Base-by-base conservation (phyloP, 2,113 vertebrate species). In the Heterotis niloticus region DNA sequence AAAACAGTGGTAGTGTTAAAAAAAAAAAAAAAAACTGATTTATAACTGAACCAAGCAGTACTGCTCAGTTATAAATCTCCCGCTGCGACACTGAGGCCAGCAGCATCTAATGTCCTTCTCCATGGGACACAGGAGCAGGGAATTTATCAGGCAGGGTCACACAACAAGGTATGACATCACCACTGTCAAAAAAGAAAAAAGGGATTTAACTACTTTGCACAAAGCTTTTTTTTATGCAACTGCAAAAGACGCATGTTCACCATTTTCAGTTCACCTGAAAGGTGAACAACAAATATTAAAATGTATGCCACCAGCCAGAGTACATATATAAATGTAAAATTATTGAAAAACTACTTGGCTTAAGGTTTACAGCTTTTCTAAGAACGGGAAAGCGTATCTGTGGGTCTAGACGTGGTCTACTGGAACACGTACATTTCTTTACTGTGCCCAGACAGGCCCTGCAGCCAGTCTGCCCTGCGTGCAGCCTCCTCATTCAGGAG, bases 71-170 rank as follows among this genome's bases (percentile, higher is more conserved):
- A 79, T 73, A 59, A 52, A 73, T 79, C 59, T 73, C 78, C 60
- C 23, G 69, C 57, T 34, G 69, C 64, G 78, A 64, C 69, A 72
- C 23, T 54, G 69, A 52, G 59, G 78, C 78, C 69, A 60, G 28
- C 69, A 79, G 59, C 78, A 52, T 69, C 56, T 72, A 79, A 73
- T 64, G 68, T 72, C 78, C 78, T 79, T 79, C 78, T 79, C 24
- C 69, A 64, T 24, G 69, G 69, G 68, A 56, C 68, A 78, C 56
- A 71, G 67, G 59, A 79, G 29, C 34, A 65, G 60, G 34, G 44
- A 60, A 68, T 79, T 62, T 60, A 73, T 73, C 69, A 73, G 78
- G 29, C 57, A 54, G 78, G 29, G 34, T 57, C 60, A n/a, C 69
- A 44, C 20, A 44, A 44, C 17, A 59, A 26, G 26, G n/a, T 24